Conservation (phyloP, 2,888 invertebrate genomes). For the Hypomecis atomaria region DNA sequence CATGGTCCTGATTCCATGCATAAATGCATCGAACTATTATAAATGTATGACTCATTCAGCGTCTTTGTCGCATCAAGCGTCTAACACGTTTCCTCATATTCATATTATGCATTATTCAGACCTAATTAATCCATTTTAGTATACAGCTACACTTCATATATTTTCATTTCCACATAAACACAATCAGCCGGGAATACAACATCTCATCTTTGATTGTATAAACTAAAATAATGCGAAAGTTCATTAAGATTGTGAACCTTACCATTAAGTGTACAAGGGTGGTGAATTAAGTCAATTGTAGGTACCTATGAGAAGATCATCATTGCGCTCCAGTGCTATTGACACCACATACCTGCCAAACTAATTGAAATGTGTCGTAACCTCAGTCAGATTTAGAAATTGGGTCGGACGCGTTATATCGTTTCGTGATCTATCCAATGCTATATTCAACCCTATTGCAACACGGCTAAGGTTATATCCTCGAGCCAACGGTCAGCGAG, state of each 20-base stretch:
- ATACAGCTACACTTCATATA: conserved; percentile 1
- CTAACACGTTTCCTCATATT: background rate
- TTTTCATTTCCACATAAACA: conserved; percentile 6
- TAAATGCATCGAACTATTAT: background rate
- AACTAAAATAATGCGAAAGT: conserved; percentile 11
- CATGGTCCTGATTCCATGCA: background rate
- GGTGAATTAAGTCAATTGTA: conserved; percentile 5
- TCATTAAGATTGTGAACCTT: background rate
- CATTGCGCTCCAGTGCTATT: conserved; percentile 23
- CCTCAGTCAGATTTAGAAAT: conserved; percentile 53
- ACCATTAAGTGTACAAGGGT: background rate
- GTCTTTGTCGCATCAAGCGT: background rate
- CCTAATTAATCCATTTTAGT: conserved; percentile 11
- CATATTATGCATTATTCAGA: background rate
- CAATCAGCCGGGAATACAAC: conserved; percentile 1
- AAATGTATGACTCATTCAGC: background rate
- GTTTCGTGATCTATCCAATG: conserved; percentile 26
- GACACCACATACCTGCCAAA: conserved; percentile 36
- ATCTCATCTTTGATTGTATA: conserved; percentile 8
- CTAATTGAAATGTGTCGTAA: conserved; percentile 55
- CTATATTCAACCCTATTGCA: conserved; percentile 27
- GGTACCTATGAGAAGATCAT: conserved; percentile 10
- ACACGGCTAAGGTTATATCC: conserved; percentile 14
- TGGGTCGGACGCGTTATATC: conserved; percentile 54
- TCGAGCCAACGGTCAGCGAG: conserved; percentile 4